A percentile compares a stretch with the other conserved stretches of the same genome.
Evolutionary conservation across 2,888 invertebrate species (phyloP).

Genomic region (Drosophila imparisetae): DNA sequence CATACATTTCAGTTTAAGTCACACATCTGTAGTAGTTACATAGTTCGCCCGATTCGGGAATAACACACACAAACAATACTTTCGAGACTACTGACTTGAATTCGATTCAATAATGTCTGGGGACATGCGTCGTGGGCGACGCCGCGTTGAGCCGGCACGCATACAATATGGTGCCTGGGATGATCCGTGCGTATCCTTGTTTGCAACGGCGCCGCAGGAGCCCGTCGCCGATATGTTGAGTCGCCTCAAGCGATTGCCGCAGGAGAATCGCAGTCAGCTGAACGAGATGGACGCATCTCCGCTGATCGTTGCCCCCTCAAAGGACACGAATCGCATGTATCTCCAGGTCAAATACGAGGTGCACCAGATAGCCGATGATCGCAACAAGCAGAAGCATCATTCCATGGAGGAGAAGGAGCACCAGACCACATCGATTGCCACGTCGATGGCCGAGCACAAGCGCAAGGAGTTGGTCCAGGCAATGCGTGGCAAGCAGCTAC

Average conservation of each 20-base stretch:
- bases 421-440: slow-evolving; percentile 33
- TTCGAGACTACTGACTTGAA: not conserved
- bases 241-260: slow-evolving; percentile 19
- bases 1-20: slow-evolving; percentile 37
- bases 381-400: slow-evolving; percentile 33
- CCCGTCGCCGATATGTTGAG: slow-evolving; percentile 46
- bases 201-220: slow-evolving; percentile 59
- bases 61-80: not conserved
- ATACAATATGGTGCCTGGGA: slow-evolving; percentile 63
- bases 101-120: slow-evolving; percentile 17
- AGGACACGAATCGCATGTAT: slow-evolving; percentile 25
- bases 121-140: slow-evolving; percentile 26
- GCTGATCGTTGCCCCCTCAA: slow-evolving; percentile 17
- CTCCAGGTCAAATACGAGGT: slow-evolving; percentile 58
- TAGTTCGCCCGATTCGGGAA: slow-evolving; percentile 15
- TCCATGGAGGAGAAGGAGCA: slow-evolving; percentile 39
- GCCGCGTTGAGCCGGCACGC: slow-evolving; percentile 35
- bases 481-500: slow-evolving; percentile 42
- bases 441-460: slow-evolving; percentile 41
- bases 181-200: slow-evolving; percentile 53
- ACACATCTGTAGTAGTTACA: slow-evolving; percentile 25
- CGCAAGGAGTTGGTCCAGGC: slow-evolving; percentile 37
- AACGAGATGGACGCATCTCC: slow-evolving; percentile 50
- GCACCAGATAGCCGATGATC: slow-evolving; percentile 62
- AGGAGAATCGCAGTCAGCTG: slow-evolving; percentile 4